Evolutionary conservation across 2,797 vertebrate genomes (phyloP).

Genomic region (Lates japonicus): DNA sequence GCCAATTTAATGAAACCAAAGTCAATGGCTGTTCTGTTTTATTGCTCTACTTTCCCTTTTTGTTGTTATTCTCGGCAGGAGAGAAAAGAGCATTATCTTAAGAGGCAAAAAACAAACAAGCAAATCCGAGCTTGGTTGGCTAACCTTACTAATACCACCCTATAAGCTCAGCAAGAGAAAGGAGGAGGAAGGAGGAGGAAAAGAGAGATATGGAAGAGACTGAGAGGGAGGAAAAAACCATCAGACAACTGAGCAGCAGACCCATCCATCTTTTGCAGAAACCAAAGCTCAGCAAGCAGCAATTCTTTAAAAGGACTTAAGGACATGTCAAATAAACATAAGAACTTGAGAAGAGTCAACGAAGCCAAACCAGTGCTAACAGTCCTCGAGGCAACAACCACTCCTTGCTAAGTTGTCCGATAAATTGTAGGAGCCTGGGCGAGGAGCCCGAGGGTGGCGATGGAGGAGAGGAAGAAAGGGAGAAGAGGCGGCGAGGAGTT

Average conservation of each 20-base stretch:
- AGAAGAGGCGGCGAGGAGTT: slow-evolving; percentile 41
- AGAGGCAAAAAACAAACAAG: slow-evolving; percentile 75
- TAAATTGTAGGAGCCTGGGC: slow-evolving; percentile 66
- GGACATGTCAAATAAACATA: slow-evolving; percentile 85
- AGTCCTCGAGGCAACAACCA: slow-evolving; percentile 74
- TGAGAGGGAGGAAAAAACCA: slow-evolving; percentile 45
- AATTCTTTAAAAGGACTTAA: slow-evolving; percentile 87
- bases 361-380: slow-evolving; percentile 68
- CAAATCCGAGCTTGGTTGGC: slow-evolving; percentile 75
- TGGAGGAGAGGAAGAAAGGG: slow-evolving; percentile 10
- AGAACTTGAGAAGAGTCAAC: slow-evolving; percentile 71
- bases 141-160: slow-evolving; percentile 75
- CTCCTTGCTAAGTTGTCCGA: slow-evolving; percentile 75
- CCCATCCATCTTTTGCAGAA: slow-evolving; percentile 89
- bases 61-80: slow-evolving; percentile 70
- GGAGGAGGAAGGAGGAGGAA: slow-evolving; percentile 2
- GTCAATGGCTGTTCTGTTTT: slow-evolving; percentile 64
- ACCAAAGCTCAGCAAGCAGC: slow-evolving; percentile 86
- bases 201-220: slow-evolving; percentile 34
- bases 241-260: no score
- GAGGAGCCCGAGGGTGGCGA: slow-evolving; percentile 34
- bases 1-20: slow-evolving; percentile 73
- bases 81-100: slow-evolving; percentile 74
- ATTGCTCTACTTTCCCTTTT: slow-evolving; percentile 71
- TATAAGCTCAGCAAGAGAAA: slow-evolving; percentile 60